These are phyloP conservation scores for Sylvia atricapilla DNA, from an alignment of 2,113 vertebrate genomes.

Conservation along the genomic window DNA sequence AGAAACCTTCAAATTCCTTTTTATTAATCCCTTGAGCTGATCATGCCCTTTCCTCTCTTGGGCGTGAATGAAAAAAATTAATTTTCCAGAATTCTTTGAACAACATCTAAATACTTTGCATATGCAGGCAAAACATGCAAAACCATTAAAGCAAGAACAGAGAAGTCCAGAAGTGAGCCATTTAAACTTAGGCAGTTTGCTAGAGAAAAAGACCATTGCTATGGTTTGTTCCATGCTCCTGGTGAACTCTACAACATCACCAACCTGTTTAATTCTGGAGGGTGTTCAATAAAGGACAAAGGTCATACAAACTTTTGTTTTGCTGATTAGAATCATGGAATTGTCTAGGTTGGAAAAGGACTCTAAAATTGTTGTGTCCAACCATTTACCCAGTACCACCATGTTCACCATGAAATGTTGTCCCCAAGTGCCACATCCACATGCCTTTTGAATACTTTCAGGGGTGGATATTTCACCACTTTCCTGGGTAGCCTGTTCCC, in stretches of 20 bases:
- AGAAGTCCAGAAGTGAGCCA: not conserved
- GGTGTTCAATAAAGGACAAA: not conserved
- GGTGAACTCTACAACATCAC: not conserved
- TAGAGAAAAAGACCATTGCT: not conserved
- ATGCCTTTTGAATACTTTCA: not conserved
- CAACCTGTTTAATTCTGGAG: not conserved
- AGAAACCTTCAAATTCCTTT: not conserved
- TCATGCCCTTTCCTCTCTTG: not conserved
- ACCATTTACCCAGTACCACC: not conserved
- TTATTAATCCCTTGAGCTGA: not conserved
- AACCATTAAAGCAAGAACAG: not conserved
- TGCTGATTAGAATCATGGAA: not conserved
- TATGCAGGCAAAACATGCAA: not conserved
- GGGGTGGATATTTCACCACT: not conserved
- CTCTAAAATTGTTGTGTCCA: not conserved
- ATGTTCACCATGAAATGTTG: not conserved
- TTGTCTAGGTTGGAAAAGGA: not conserved
- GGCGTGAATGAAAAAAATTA: not conserved
- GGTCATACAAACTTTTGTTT: not conserved
- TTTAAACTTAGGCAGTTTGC: not conserved
- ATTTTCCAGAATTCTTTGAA: not conserved
- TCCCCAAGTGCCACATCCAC: not conserved
- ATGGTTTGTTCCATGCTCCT: not conserved
- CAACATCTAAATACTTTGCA: not conserved
- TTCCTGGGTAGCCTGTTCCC: not conserved